Evolutionary conservation across 2,888 invertebrate genomes (phyloP).

Genomic region (Odontomyia ornata): DNA sequence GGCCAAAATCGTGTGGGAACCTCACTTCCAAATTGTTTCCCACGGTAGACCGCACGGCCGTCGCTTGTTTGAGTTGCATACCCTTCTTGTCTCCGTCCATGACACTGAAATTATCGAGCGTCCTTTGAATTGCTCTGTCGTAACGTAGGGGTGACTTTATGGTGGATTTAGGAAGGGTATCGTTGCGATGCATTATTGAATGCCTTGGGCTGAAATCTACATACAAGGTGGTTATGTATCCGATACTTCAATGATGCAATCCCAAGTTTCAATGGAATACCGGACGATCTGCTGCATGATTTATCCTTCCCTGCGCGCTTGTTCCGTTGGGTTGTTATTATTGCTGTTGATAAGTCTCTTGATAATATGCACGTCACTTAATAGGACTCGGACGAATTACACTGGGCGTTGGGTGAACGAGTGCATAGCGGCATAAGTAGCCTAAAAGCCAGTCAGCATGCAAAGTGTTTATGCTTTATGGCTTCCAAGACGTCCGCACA

Average conservation of each 20-base stretch:
- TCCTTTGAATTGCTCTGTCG: not conserved
- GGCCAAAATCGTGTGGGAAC: constrained; percentile 48
- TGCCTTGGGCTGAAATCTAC: too few relatives aligned
- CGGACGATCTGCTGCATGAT: too few relatives aligned
- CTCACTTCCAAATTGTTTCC: constrained; percentile 48
- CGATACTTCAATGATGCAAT: not conserved
- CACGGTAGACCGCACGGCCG: constrained; percentile 36
- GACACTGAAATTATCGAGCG: constrained; percentile 37
- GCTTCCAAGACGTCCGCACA: constrained; percentile 30
- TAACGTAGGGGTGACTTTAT: not conserved
- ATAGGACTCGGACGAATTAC: constrained; percentile 33
- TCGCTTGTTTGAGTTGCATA: not conserved
- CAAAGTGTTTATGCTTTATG: constrained; percentile 44
- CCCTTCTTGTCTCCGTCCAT: constrained; percentile 7
- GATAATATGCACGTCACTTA: constrained; percentile 45
- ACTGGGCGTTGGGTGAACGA: constrained; percentile 31
- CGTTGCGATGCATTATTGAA: too few relatives aligned
- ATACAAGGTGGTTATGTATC: not conserved
- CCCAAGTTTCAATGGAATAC: too few relatives aligned
- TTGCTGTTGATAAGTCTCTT: constrained; percentile 32
- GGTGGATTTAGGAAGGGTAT: too few relatives aligned
- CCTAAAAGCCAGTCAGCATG: constrained; percentile 23
- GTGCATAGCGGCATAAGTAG: constrained; percentile 38
- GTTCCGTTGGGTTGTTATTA: not conserved
- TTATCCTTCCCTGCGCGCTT: too few relatives aligned